A percentile compares a stretch with the other conserved stretches of the same genome.
Evolutionary conservation across 1,140 invertebrate species (phyloP).

Genomic region (Pygmarrhopalites habei): DNA sequence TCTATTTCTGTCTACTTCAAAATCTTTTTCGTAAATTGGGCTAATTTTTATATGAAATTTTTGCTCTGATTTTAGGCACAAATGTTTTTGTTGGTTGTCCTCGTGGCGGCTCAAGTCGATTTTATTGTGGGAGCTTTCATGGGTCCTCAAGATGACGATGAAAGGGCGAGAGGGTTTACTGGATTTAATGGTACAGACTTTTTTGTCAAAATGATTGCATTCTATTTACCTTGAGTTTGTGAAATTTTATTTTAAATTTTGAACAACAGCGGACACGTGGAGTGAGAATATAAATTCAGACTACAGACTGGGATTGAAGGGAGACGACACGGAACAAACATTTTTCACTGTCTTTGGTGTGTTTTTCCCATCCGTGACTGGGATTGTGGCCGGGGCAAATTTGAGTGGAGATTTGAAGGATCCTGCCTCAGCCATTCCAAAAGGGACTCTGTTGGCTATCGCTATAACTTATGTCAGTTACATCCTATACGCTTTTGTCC

Average conservation of each 20-base stretch:
- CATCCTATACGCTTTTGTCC: constrained; percentile 64
- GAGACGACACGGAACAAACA: constrained; percentile 39
- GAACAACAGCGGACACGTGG: constrained; percentile 55
- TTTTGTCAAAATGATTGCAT: not conserved
- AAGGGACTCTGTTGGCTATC: constrained; percentile 83
- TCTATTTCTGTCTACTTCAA: too few species aligned
- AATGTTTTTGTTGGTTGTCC: constrained; percentile 52
- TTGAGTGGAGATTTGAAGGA: constrained; percentile 87
- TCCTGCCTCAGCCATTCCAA: constrained; percentile 76
- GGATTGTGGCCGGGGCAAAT: constrained; percentile 54
- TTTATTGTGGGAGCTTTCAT: constrained; percentile 54
- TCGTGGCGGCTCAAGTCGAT: constrained; percentile 54
- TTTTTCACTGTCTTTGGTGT: constrained; percentile 43
- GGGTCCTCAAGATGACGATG: constrained; percentile 46
- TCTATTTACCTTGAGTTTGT: not conserved
- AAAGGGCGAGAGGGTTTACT: constrained; percentile 50
- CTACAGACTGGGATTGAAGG: constrained; percentile 40
- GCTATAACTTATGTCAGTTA: constrained; percentile 75
- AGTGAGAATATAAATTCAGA: constrained; percentile 41
- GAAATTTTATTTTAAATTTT: constrained; percentile 37
- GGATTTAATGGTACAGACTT: constrained; percentile 48
- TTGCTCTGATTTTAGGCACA: constrained; percentile 51
- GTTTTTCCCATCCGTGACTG: constrained; percentile 45
- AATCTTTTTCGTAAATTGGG: too few species aligned
- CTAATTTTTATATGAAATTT: not conserved